Evolutionary conservation across 2,888 invertebrate species (phyloP), one percentile per base, ranked within the genome.

Genomic region (Timema cristinae): DNA sequence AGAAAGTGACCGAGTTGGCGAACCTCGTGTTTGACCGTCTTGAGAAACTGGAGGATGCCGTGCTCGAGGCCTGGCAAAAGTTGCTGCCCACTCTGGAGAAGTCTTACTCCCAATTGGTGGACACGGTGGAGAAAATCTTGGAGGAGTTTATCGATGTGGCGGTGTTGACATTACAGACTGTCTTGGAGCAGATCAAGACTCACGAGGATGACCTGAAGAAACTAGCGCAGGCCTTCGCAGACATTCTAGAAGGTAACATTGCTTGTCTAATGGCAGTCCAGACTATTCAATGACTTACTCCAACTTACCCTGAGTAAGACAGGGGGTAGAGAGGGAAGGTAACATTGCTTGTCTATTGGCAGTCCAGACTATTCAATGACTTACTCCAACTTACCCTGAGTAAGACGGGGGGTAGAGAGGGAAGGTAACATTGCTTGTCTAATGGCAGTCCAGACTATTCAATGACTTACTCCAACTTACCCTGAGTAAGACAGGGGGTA

Each of bases 151-250:
- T 75, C 48, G 13, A 10, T 13, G 7, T 63, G 7, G 6, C 13
- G 0, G 47, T 63, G 7, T 16, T 32, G 11, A 16, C 50, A 0
- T 78, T 86, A 1, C 85, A 89, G 0, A 83, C 85, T 0, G 72
- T 79, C 0, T 78, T 77, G 4, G 79, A 82, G 52, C 77, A 85
- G 79, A 80, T 89, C 71, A 89, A 90, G 76, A 85, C 87, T 72
- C 88, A 90, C 80, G 88, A 89, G 80, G 86, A 86, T 13, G 90
- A 91, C 77, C 81, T 91, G 1, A 86, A 90, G 74, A 87, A 89
- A 76, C 78, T 90, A 6, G 83, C 86, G 66, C 84, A 85, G 70
- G 81, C 84, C 0, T 76, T 88, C 52, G 82, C 85, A 13, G 85
- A 86, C 72, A 82, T 86, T 74, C 83, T 85, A 77, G 85, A 85